Base-by-base conservation (phyloP, 2,113 vertebrate genomes). In the Nesogale talazaci region DNA sequence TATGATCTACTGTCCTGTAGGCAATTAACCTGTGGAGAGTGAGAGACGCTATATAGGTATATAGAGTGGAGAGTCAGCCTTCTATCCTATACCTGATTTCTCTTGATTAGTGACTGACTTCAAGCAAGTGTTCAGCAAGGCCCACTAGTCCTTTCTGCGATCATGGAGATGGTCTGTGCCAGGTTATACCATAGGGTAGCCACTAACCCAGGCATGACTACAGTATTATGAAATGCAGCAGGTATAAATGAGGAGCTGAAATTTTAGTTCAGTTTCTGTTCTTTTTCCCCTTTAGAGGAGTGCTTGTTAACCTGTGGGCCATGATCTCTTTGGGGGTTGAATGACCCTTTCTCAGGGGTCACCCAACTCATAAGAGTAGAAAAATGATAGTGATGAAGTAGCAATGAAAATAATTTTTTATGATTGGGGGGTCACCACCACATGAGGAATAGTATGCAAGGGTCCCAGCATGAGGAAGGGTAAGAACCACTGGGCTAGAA, bases 1-100 rank as follows among this genome's bases (percentile, higher is more conserved):
- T 69, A 83, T 93, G 94, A 92, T 92, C 94, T 94, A 91, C 83
- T 80, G 95, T 95, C 95, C 89, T 0, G 63, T 95, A 52, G 80
- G 46, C 76, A 67, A 29, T 78, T 83, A 96, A 89, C 76, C 94
- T 95, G 70, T 87, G 72, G 61, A 52, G 46, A 1, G 0, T 90
- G 88, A 29, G 78, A 91, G 27, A 70, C 7, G 72, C 11, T 11
- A 89, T 38, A 82, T 1, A 85, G 36, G 36, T 52, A 91, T 81
- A 87, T 11, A 40, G 91, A 88, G 59, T 0, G 0, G 31, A 83
- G 65, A 40, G 31, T 22, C 52, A 5, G 86, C 83, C 16, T 63
- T 70, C 75, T 23, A 0, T 38, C 31, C 34, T 89, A n/a, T 17
- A 38, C 1, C 1, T 3, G 25, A 52, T 52, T 27, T 65, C 63